A percentile compares a stretch with the other conserved stretches of the same genome.
Evolutionary conservation across 2,797 vertebrate species (phyloP).

Genomic region (Oreonectes daqikongensis): DNA sequence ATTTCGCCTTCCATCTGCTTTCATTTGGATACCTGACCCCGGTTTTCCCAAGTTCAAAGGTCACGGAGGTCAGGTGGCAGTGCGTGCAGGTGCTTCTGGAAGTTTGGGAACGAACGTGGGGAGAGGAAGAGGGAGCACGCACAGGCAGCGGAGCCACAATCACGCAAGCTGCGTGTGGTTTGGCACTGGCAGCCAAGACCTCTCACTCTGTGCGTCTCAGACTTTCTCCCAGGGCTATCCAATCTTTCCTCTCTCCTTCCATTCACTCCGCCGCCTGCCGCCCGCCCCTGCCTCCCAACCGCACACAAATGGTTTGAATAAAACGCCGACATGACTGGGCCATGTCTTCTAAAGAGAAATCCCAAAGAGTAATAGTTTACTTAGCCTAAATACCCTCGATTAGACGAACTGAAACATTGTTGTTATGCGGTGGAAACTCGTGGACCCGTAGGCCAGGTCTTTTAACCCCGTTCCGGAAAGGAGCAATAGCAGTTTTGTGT

Average conservation of each 20-base stretch:
- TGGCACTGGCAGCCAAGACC: slow-evolving; percentile 76
- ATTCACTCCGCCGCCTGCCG: slow-evolving; percentile 47
- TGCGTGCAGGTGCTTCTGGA: slow-evolving; percentile 73
- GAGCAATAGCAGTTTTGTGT: slow-evolving; percentile 67
- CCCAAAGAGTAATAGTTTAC: slow-evolving; percentile 83
- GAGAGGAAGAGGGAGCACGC: slow-evolving; percentile 52
- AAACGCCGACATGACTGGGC: slow-evolving; percentile 84
- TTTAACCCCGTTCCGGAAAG: slow-evolving; percentile 71
- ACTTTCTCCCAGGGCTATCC: slow-evolving; percentile 78
- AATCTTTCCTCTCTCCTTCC: slow-evolving; percentile 73
- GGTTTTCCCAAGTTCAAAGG: slow-evolving; percentile 58
- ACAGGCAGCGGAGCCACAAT: slow-evolving; percentile 70
- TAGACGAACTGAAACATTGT: slow-evolving; percentile 86
- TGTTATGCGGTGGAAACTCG: slow-evolving; percentile 85
- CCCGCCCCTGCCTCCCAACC: slow-evolving; percentile 64
- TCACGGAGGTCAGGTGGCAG: slow-evolving; percentile 55
- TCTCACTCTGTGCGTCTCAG: slow-evolving; percentile 80
- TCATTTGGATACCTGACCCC: background rate
- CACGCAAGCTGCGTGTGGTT: slow-evolving; percentile 81
- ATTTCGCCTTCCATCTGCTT: too few species aligned
- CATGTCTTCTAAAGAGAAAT: slow-evolving; percentile 77
- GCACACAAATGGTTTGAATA: slow-evolving; percentile 90
- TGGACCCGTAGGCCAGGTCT: slow-evolving; percentile 72
- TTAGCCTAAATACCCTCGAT: slow-evolving; percentile 87
- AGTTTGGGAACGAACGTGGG: slow-evolving; percentile 27